Conservation (phyloP, 2,888 invertebrate genomes). For the Acrocera orbiculus region DNA sequence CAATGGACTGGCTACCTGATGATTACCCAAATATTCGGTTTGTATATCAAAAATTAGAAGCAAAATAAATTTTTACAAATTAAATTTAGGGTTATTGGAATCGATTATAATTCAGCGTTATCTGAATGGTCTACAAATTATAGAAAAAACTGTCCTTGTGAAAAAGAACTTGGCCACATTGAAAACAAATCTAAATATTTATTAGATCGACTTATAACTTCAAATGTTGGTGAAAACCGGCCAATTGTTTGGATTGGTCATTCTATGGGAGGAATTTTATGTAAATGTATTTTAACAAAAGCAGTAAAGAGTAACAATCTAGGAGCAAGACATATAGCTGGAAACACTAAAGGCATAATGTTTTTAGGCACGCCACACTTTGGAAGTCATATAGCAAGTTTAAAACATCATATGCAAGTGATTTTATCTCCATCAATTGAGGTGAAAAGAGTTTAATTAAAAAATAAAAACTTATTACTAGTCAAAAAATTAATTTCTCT, state of each 20-base stretch:
- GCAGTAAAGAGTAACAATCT: slow-evolving; percentile 38
- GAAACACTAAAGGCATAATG: slow-evolving; percentile 62
- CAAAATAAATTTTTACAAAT: slow-evolving; percentile 7
- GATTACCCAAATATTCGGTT: slow-evolving; percentile 50
- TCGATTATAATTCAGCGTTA: slow-evolving; percentile 74
- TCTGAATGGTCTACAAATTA: slow-evolving; percentile 61
- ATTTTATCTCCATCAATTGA: slow-evolving; percentile 75
- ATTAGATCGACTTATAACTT: slow-evolving; percentile 44
- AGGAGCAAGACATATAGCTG: slow-evolving; percentile 37
- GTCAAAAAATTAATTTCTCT: no score
- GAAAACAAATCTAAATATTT: slow-evolving; percentile 49
- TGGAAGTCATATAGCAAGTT: slow-evolving; percentile 61
- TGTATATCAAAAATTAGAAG: slow-evolving; percentile 4
- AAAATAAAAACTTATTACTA: no score
- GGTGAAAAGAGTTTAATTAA: no score
- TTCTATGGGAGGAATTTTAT: slow-evolving; percentile 89
- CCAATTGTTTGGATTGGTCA: slow-evolving; percentile 86
- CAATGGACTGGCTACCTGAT: slow-evolving; percentile 79
- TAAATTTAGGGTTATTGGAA: slow-evolving; percentile 44
- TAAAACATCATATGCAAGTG: slow-evolving; percentile 57
- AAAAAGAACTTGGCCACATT: slow-evolving; percentile 40
- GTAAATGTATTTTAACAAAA: slow-evolving; percentile 66
- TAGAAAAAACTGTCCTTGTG: slow-evolving; percentile 28
- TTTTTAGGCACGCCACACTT: slow-evolving; percentile 84
- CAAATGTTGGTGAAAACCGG: slow-evolving; percentile 56